phyloP scores from a whole-genome alignment of 2,888 invertebrate species.

The Sarcophaga carnaria region DNA sequence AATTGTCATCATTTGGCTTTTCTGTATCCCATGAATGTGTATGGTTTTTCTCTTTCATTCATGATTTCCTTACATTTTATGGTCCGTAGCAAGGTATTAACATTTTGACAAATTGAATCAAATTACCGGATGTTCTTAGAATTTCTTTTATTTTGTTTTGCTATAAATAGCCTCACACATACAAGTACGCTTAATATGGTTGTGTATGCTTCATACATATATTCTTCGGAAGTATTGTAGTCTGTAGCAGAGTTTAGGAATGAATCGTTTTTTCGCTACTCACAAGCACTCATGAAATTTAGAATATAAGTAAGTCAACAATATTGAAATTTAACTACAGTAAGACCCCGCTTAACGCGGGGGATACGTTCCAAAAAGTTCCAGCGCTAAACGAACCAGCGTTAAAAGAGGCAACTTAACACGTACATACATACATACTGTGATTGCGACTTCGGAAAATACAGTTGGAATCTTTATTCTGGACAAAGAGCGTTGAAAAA shows the following conservation, averaged over 20 bases:
- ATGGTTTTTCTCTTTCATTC: constrained; percentile 13
- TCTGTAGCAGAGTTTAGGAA: not conserved
- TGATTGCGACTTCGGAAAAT: too few species aligned
- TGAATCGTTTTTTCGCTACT: too few species aligned
- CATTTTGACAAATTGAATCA: constrained; percentile 68
- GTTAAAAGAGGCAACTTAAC: too few species aligned
- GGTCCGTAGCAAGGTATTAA: constrained; percentile 59
- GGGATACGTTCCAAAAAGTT: too few species aligned
- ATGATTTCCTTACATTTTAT: constrained; percentile 56
- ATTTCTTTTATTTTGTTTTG: constrained; percentile 22
- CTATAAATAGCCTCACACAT: not conserved
- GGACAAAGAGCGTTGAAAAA: too few species aligned
- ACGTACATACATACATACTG: too few species aligned
- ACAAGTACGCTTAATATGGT: not conserved
- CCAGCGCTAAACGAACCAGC: too few species aligned
- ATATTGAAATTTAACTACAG: too few species aligned
- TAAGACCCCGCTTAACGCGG: too few species aligned
- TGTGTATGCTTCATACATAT: not conserved
- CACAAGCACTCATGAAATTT: too few species aligned
- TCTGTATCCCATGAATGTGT: not conserved
- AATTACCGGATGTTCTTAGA: constrained; percentile 59
- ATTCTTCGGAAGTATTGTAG: constrained; percentile 4
- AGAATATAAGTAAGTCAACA: too few species aligned
- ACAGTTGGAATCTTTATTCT: too few species aligned
- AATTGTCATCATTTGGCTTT: constrained; percentile 50